Base-by-base conservation (phyloP, 2,888 invertebrate species). In the Osmoderma eremita region DNA sequence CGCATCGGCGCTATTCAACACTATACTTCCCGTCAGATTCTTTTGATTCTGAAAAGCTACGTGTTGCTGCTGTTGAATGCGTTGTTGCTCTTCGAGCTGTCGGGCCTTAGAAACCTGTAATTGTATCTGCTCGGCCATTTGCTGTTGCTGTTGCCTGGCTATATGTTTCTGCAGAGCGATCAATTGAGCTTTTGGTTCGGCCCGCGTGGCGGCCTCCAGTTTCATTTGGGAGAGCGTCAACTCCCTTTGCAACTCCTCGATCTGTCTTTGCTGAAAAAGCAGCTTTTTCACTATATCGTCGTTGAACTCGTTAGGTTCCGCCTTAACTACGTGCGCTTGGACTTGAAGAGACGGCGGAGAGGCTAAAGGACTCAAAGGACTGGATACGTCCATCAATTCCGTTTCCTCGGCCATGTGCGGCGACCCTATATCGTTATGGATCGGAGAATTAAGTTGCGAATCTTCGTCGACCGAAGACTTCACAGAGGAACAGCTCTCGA, bases 181-280 rank as follows among this genome's bases (percentile, higher is more conserved):
- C 42, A 68, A 61, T 65, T 82, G 79, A 20, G 79, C 78, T 71
- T 81, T 82, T 0, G 81, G 81, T 68, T 82, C 81, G 1, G 75
- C 72, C 48, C 80, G 70, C 0, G 81, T 79, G 49, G 88, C 87
- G 71, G 88, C 89, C 75, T 92, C 90, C 71, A 93, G 79, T 78
- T 93, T 92, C 73, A 91, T 88, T 69, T 93, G 90, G 0, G 92
- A 92, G 71, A 90, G 88, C 68, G 91, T 90, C 72, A 94, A 78
- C 77, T 94, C 92, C 1, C 94, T 84, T 79, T 95, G 93, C 50
- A 96, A 84, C 77, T 95, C 94, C 77, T 94, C 93, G 73, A 97
- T 97, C 81, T 92, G 91, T 63, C 92, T 88, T 76, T 91, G 90
- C 79, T 96, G n/a, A n/a, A n/a, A n/a, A n/a, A n/a, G n/a, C n/a